phyloP scores from a whole-genome alignment of 2,113 vertebrate genomes.

The Etheostoma cragini region DNA sequence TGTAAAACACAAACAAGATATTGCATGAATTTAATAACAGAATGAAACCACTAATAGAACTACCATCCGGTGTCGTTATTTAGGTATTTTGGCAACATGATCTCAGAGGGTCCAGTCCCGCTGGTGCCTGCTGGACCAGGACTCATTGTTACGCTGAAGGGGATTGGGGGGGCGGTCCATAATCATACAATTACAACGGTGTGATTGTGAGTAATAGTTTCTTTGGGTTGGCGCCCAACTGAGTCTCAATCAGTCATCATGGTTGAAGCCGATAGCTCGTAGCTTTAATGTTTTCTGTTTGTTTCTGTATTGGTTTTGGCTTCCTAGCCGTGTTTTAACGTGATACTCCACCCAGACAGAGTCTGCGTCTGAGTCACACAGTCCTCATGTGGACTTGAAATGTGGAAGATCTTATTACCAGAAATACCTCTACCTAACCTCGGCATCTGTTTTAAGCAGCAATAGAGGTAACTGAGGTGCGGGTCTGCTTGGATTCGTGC shows the following conservation, averaged over 20 bases:
- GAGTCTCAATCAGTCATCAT: not conserved
- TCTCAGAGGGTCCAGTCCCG: slow-evolving; percentile 33
- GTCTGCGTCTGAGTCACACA: not conserved
- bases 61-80: not conserved
- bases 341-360: slow-evolving; percentile 34
- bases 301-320: slow-evolving; percentile 19
- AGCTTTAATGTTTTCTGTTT: slow-evolving; percentile 14
- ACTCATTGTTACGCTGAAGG: slow-evolving; percentile 64
- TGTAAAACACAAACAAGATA: not conserved
- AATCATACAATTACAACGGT: not conserved
- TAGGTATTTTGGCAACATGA: slow-evolving; percentile 32
- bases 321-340: not conserved
- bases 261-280: not conserved
- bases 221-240: slow-evolving; percentile 22
- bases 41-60: not conserved
- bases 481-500: not conserved
- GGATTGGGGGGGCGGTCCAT: not conserved
- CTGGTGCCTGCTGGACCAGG: slow-evolving; percentile 33
- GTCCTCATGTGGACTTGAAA: not conserved
- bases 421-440: not conserved
- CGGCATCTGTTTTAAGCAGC: not conserved
- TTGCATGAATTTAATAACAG: not conserved
- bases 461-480: not conserved
- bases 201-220: slow-evolving; percentile 5
- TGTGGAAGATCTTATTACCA: not conserved